Evolutionary conservation across 1,140 invertebrate genomes (phyloP).

Genomic region (Polyergus mexicanus): DNA sequence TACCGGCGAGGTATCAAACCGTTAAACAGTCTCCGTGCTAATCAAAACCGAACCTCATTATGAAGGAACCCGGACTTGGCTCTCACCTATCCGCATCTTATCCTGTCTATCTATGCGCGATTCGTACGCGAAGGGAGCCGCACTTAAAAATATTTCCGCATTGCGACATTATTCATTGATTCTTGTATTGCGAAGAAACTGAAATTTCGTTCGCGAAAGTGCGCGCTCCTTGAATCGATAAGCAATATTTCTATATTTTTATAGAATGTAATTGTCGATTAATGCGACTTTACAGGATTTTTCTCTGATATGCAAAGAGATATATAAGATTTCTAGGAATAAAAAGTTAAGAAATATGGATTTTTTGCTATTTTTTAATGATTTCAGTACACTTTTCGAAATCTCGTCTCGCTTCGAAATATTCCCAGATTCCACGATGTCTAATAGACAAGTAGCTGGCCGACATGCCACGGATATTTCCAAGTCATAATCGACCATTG

Average conservation of each 20-base stretch:
- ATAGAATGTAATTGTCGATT: not conserved
- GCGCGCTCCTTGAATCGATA: not conserved
- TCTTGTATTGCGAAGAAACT: not conserved
- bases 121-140: conserved; percentile 27
- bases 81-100: conserved; percentile 75
- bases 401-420: conserved; percentile 5
- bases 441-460: conserved; percentile 37
- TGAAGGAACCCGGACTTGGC: conserved; percentile 79
- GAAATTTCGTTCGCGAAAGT: too few relatives aligned
- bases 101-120: conserved; percentile 25
- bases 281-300: not conserved
- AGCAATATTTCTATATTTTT: not conserved
- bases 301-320: not conserved
- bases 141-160: not conserved
- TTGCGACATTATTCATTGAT: not conserved
- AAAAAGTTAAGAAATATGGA: not conserved
- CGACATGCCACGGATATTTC: conserved; percentile 33
- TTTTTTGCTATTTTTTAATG: not conserved
- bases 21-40: conserved; percentile 87
- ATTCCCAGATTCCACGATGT: conserved; percentile 22
- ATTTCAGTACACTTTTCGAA: not conserved
- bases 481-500: conserved; percentile 40
- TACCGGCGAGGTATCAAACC: conserved; percentile 87
- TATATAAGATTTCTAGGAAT: not conserved
- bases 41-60: conserved; percentile 87